Percentiles rank a stretch among this genome's conserved stretches.
Evolutionary conservation across 2,888 invertebrate genomes (phyloP).

Genomic region (Venusia cambrica): DNA sequence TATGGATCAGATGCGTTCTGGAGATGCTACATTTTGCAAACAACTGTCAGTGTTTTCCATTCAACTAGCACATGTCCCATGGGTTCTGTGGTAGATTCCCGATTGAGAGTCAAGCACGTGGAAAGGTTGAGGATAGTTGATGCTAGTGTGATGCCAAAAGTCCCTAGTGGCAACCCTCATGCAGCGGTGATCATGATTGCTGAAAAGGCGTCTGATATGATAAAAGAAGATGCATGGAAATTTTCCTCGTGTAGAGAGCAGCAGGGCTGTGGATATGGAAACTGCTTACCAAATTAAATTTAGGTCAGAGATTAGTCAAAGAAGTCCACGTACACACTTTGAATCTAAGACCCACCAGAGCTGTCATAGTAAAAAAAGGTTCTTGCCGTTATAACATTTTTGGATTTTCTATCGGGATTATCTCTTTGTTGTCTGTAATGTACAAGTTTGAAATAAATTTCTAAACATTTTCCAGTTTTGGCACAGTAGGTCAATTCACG

Average conservation of each 20-base stretch:
- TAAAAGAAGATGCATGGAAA: conserved; percentile 21
- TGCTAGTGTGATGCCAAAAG: conserved; percentile 82
- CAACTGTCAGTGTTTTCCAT: conserved; percentile 20
- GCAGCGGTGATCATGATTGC: conserved; percentile 82
- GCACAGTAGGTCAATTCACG: too few relatives aligned
- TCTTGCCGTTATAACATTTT: too few relatives aligned
- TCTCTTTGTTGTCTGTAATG: too few relatives aligned
- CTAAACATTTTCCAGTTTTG: too few relatives aligned
- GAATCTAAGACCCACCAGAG: too few relatives aligned
- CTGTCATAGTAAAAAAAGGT: too few relatives aligned
- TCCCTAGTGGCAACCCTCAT: conserved; percentile 79
- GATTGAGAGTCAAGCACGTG: conserved; percentile 68
- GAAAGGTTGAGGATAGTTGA: conserved; percentile 79
- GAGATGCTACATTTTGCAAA: conserved; percentile 26
- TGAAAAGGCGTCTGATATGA: conserved; percentile 69
- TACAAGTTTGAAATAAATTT: too few relatives aligned
- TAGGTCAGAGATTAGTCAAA: too few relatives aligned
- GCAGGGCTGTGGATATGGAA: background rate
- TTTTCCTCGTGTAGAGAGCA: conserved; percentile 9
- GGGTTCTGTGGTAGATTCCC: conserved; percentile 28
- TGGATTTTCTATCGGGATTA: too few relatives aligned
- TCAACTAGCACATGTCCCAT: conserved; percentile 31
- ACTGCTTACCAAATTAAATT: too few relatives aligned
- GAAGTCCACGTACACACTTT: too few relatives aligned
- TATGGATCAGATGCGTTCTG: conserved; percentile 17